Evolutionary conservation across 2,113 vertebrate species (phyloP).

Genomic region (Anarhynchus alexandrinus): DNA sequence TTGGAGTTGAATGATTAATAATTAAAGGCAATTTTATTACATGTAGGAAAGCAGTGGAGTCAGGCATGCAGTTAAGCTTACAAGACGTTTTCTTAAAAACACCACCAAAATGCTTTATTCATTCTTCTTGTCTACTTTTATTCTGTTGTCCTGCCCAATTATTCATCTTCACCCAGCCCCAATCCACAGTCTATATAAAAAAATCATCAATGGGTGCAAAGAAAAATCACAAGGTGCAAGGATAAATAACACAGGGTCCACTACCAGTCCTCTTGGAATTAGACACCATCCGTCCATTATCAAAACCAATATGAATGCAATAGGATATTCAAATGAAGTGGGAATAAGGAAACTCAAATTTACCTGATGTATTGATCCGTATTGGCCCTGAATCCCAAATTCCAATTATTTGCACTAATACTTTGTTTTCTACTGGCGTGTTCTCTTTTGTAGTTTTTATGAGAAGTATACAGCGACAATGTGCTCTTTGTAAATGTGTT

Average conservation of each 20-base stretch:
- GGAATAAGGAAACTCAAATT: not conserved
- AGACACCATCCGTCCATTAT: not conserved
- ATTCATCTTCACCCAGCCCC: not conserved
- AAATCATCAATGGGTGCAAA: not conserved
- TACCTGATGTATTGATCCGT: no score
- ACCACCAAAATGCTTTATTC: not conserved
- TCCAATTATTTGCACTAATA: no score
- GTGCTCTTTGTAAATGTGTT: not conserved
- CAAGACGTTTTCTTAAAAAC: not conserved
- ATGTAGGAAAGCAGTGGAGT: not conserved
- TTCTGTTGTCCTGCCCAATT: not conserved
- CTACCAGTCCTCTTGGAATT: not conserved
- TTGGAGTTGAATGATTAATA: not conserved
- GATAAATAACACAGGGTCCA: not conserved
- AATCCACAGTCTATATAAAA: not conserved
- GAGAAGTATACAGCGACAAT: rapidly evolving
- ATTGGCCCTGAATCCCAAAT: not conserved
- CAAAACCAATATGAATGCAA: not conserved
- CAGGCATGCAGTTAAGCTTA: not conserved
- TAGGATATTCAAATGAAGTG: not conserved
- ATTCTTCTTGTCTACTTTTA: not conserved
- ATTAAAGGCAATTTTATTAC: not conserved
- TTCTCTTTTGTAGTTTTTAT: not conserved
- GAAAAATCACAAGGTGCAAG: not conserved
- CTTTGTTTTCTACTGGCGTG: not conserved